phyloP scores from a whole-genome alignment of 2,888 invertebrate species.

The Choristoneura rosaceana region DNA sequence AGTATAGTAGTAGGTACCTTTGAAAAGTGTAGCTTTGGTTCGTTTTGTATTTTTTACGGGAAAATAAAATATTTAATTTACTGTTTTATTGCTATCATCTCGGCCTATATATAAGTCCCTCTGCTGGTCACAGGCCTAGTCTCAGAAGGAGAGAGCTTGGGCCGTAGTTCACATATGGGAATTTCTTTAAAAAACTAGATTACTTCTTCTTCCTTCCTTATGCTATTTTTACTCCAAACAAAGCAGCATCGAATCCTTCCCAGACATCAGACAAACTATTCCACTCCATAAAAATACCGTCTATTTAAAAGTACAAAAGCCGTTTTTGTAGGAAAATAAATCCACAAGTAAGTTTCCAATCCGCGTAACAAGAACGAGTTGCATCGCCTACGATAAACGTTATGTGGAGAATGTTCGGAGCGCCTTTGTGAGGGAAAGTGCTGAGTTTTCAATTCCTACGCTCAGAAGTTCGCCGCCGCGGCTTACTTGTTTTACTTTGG shows the following conservation, averaged over 20 bases:
- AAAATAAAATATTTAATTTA: too few species aligned
- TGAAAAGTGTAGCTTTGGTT: neutral
- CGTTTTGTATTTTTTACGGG: neutral
- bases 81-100: too few species aligned
- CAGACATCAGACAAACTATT: neutral
- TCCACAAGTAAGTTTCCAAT: slow-evolving; percentile 38
- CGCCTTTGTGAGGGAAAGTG: slow-evolving; percentile 35
- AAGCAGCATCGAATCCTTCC: neutral
- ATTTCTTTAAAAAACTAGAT: too few species aligned
- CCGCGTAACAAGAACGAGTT: slow-evolving; percentile 37
- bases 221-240: neutral
- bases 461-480: slow-evolving; percentile 23
- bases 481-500: slow-evolving; percentile 35
- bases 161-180: too few species aligned
- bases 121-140: too few species aligned
- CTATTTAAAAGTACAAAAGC: slow-evolving; percentile 31
- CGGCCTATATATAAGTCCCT: too few species aligned
- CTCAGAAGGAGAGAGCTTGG: too few species aligned
- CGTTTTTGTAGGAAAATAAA: slow-evolving; percentile 33
- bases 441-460: slow-evolving; percentile 37
- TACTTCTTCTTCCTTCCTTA: neutral
- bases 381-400: slow-evolving; percentile 39
- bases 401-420: slow-evolving; percentile 33
- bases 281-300: slow-evolving; percentile 15
- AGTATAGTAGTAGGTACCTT: neutral